Base-by-base conservation (phyloP, 1,140 invertebrate species). In the Sesamia nonagrioides region DNA sequence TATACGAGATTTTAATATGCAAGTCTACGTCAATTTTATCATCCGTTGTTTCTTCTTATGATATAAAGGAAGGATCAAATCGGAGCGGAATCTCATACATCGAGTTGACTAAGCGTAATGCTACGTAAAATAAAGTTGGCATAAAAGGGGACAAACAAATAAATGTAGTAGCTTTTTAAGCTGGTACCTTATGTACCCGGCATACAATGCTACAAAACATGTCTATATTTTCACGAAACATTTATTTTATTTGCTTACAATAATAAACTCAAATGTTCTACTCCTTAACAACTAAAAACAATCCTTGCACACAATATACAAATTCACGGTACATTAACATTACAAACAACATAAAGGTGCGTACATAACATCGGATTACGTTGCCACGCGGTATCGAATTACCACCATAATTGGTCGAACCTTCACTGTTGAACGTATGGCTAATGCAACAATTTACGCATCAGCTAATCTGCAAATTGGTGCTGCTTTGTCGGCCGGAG, bases 401-500 rank as follows among this genome's bases (percentile, higher is more conserved):
- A 89, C 87, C 50, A 48, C 78, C 83, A 84, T 92, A 91, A 92
- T 90, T 88, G 89, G 82, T 83, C 82, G 83, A 79, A 83, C 86
- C 84, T 89, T 88, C 73, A 68, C 78, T 82, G 83, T 80, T 74
- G 80, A 86, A 80, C 85, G 88, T 86, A 88, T 79, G 83, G 87
- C 89, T 92, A 92, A 93, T 92, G 87, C 88, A 89, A 92, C 90
- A 90, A 85, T 94, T 94, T 92, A 94, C 90, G 92, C 92, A 92
- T 91, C 91, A 89, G 79, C 85, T 94, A 91, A 92, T 94, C 89
- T 89, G 87, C 88, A 92, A 93, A 94, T 93, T 94, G 90, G 87
- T 89, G 82, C 84, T 82, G 90, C 91, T 94, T 92, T 94, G 89
- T 90, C 89, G 89, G 87, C 85, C 77, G 71, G 77, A 81, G 83